Evolutionary conservation across 2,113 vertebrate species (phyloP).

Genomic region (Holacanthus passer): DNA sequence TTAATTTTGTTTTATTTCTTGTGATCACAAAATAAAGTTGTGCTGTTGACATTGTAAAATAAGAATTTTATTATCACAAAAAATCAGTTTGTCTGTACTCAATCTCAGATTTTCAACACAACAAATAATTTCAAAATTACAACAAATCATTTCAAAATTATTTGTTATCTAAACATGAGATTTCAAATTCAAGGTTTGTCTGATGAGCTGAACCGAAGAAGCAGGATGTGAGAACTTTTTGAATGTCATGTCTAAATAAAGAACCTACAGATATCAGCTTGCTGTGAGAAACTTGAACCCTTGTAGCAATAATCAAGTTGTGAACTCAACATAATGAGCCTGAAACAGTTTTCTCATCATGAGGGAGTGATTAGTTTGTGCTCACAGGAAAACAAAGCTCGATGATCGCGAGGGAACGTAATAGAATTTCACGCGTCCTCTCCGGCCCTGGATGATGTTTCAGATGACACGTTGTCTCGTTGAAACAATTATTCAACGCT

Average conservation of each 20-base stretch:
- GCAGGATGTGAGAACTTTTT: not conserved
- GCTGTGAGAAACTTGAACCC: constrained; percentile 19
- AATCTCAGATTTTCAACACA: not conserved
- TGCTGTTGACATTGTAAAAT: not conserved
- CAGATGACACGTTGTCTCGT: not conserved
- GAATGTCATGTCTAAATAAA: not conserved
- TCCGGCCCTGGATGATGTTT: not conserved
- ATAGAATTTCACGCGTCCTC: constrained; percentile 7
- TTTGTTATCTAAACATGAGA: too few species aligned
- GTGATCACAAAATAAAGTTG: not conserved
- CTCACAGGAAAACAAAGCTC: constrained; percentile 20
- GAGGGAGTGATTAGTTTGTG: constrained; percentile 17
- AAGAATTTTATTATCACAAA: not conserved
- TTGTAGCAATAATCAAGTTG: not conserved
- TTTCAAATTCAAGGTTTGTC: too few species aligned
- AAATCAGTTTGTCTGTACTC: not conserved
- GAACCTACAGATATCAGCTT: not conserved
- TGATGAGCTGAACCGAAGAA: not conserved
- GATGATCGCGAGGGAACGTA: constrained; percentile 1
- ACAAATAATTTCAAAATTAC: too few species aligned
- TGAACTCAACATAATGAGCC: constrained; percentile 27
- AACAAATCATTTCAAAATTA: too few species aligned
- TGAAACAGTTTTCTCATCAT: constrained; percentile 35
- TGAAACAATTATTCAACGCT: not conserved
- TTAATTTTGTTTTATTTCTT: not conserved